Conservation (phyloP, 2,888 invertebrate genomes). For the Phortica okadai region DNA sequence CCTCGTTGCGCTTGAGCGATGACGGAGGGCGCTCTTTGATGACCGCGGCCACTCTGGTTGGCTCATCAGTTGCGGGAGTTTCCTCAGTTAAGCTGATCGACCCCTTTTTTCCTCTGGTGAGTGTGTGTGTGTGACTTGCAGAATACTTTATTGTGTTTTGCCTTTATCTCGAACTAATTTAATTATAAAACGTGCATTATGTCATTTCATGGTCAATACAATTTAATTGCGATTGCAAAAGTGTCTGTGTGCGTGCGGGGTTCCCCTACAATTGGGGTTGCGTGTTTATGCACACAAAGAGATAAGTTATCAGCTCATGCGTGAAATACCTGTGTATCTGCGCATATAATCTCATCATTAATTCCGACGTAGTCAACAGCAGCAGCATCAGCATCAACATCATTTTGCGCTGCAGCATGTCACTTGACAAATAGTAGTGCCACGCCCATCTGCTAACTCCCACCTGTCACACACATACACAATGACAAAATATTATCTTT, state of each 20-base stretch:
- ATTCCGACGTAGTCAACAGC: neutral
- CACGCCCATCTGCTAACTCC: neutral
- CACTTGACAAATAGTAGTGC: slow-evolving; percentile 14
- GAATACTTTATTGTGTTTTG: slow-evolving; percentile 20
- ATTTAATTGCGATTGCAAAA: slow-evolving; percentile 59
- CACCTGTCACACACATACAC: neutral
- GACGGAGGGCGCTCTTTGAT: slow-evolving; percentile 27
- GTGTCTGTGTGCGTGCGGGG: too few relatives aligned
- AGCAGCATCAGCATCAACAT: too few relatives aligned
- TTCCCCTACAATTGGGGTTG: slow-evolving; percentile 35
- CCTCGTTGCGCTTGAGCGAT: slow-evolving; percentile 50
- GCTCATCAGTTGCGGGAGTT: neutral
- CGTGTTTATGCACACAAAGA: slow-evolving; percentile 38
- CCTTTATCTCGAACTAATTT: slow-evolving; percentile 51
- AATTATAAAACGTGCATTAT: slow-evolving; percentile 63
- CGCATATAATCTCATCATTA: slow-evolving; percentile 7
- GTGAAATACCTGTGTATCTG: slow-evolving; percentile 14
- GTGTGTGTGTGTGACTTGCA: neutral
- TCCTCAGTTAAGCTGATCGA: neutral
- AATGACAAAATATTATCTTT: too few relatives aligned
- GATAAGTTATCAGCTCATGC: slow-evolving; percentile 17
- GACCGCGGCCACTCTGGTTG: slow-evolving; percentile 5
- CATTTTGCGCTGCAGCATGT: neutral
- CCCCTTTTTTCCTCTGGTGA: too few relatives aligned
- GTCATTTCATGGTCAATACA: slow-evolving; percentile 62